Conservation (phyloP, 2,113 vertebrate species). For the Rhynchomys soricoides region DNA sequence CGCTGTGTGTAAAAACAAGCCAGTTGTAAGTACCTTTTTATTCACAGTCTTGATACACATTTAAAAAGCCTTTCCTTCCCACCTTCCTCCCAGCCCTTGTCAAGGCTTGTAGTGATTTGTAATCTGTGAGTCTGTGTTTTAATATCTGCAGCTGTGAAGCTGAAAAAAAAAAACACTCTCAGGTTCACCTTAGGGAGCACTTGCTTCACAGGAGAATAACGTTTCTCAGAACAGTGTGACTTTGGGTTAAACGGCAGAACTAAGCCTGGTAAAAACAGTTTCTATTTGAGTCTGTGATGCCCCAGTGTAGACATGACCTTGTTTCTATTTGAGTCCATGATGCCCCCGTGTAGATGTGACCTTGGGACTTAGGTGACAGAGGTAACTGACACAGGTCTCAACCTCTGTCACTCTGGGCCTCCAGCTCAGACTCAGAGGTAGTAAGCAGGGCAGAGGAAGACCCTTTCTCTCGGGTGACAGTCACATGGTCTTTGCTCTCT, state of each 20-base stretch:
- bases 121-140: neutral
- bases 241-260: neutral
- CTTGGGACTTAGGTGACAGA: neutral
- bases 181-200: accelerated
- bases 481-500: neutral
- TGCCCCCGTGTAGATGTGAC: neutral
- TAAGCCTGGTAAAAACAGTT: neutral
- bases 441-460: neutral
- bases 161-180: neutral
- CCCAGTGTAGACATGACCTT: neutral
- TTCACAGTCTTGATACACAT: neutral
- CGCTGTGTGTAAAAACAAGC: neutral
- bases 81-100: neutral
- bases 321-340: neutral
- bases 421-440: accelerated
- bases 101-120: constrained; percentile 25
- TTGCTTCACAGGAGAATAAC: neutral
- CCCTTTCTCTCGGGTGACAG: neutral
- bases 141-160: constrained; percentile 18
- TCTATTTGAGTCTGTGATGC: neutral
- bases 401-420: accelerated
- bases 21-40: neutral
- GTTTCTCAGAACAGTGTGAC: neutral
- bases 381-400: accelerated
- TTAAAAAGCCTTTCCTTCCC: neutral